Percentiles rank a stretch among this genome's conserved stretches.
phyloP scores from a whole-genome alignment of 2,113 vertebrate genomes.

The Atlantisia rogersi region DNA sequence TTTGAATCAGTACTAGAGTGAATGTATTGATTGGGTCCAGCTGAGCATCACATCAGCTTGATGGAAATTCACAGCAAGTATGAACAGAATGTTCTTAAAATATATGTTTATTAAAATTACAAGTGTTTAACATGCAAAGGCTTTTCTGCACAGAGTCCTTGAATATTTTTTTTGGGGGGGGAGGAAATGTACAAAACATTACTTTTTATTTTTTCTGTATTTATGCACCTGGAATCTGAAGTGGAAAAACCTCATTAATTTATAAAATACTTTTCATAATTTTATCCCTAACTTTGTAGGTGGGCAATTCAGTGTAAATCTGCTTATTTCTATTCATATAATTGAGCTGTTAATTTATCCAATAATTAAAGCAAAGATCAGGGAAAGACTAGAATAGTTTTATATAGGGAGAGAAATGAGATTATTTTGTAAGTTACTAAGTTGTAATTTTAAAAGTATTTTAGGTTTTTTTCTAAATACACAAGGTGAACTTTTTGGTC shows the following conservation, averaged over 20 bases:
- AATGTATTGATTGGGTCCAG: background rate
- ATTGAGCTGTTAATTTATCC: background rate
- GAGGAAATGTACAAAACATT: background rate
- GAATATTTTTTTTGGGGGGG: background rate
- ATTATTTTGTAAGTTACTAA: background rate
- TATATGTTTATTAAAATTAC: background rate
- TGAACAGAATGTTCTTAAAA: background rate
- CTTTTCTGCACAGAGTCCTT: background rate
- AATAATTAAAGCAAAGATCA: background rate
- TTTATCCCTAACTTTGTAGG: background rate
- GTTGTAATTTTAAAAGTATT: background rate
- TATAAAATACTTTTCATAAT: background rate
- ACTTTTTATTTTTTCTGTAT: background rate
- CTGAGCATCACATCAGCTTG: background rate
- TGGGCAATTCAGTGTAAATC: background rate
- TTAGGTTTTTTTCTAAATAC: background rate
- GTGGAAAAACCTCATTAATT: background rate
- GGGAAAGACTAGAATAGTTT: background rate
- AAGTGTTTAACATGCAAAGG: background rate
- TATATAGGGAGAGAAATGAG: background rate
- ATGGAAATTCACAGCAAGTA: background rate
- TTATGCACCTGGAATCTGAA: background rate
- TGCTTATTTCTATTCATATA: background rate
- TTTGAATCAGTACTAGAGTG: background rate
- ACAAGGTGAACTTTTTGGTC: background rate